A percentile compares a stretch with the other conserved stretches of the same genome.
Evolutionary conservation across 2,113 vertebrate genomes (phyloP).

Genomic region (Megaptera novaeangliae): DNA sequence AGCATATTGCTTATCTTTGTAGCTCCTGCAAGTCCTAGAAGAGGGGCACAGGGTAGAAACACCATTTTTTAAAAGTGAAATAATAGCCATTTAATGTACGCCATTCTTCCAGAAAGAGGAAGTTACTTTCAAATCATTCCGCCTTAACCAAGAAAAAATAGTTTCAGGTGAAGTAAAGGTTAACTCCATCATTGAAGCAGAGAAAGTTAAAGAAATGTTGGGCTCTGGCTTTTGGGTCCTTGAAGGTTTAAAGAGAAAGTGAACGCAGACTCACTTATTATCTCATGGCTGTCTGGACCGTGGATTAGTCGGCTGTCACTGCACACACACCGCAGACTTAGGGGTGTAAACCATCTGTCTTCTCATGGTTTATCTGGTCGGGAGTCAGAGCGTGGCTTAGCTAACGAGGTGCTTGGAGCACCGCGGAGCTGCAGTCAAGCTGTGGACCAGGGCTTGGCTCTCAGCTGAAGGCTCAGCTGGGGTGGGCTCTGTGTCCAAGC

Average conservation of each 20-base stretch:
- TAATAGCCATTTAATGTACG: neutral
- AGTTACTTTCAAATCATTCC: neutral
- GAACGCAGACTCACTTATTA: neutral
- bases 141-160: neutral
- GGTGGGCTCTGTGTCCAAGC: neutral
- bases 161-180: neutral
- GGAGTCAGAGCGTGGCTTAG: neutral
- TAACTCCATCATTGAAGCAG: neutral
- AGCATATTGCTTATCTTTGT: neutral
- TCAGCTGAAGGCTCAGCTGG: neutral
- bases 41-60: neutral
- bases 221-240: neutral
- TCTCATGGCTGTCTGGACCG: neutral
- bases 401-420: neutral
- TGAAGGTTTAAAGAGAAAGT: neutral
- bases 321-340: fast-evolving
- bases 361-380: neutral
- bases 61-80: neutral
- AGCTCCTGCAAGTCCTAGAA: neutral
- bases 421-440: fast-evolving
- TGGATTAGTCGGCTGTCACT: neutral
- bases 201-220: neutral
- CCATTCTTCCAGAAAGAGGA: neutral
- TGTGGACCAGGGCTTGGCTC: neutral
- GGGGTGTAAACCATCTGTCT: neutral